Base-by-base conservation (phyloP, 2,888 invertebrate species). In the Chloromyia formosa region DNA sequence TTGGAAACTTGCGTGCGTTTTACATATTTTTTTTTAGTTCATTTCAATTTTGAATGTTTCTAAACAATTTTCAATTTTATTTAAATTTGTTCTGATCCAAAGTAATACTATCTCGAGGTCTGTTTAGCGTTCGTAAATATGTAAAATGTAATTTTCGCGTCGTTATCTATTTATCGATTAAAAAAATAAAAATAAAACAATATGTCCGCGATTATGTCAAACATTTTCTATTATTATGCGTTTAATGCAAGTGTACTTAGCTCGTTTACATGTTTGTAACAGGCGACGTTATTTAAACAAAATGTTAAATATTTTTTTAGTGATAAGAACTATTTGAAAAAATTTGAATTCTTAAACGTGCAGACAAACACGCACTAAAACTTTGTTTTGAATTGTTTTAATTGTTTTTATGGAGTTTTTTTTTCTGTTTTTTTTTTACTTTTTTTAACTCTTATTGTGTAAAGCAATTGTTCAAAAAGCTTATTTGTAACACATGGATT, bases 61-160 rank as follows among this genome's bases (percentile, higher is more conserved):
- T n/a, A n/a, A n/a, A n/a, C n/a, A n/a, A n/a, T n/a, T n/a, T n/a
- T n/a, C n/a, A n/a, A n/a, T n/a, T n/a, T n/a, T n/a, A n/a, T n/a
- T n/a, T n/a, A n/a, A n/a, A n/a, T n/a, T n/a, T n/a, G n/a, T n/a
- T n/a, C n/a, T n/a, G n/a, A n/a, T n/a, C n/a, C n/a, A n/a, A n/a
- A n/a, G n/a, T n/a, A n/a, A n/a, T n/a, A n/a, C n/a, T n/a, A n/a
- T 58, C 27, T 27, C 20, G 10, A 14, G 40, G 2, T 23, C 12
- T 14, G 12, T 61, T 61, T 2, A 18, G 7, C 22, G 10, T 5
- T 64, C 16, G 64, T 64, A 42, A 64, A 64, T 49, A 62, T 62
- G 64, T 64, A 22, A 42, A 64, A 64, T 64, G 64, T 64, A 61
- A 10, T 61, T 61, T 61, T 61, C 35, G 35, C 61, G 61, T 61